phyloP scores from a whole-genome alignment of 37 sponge, comb jelly and placozoan species.

The Geodia barretti region DNA sequence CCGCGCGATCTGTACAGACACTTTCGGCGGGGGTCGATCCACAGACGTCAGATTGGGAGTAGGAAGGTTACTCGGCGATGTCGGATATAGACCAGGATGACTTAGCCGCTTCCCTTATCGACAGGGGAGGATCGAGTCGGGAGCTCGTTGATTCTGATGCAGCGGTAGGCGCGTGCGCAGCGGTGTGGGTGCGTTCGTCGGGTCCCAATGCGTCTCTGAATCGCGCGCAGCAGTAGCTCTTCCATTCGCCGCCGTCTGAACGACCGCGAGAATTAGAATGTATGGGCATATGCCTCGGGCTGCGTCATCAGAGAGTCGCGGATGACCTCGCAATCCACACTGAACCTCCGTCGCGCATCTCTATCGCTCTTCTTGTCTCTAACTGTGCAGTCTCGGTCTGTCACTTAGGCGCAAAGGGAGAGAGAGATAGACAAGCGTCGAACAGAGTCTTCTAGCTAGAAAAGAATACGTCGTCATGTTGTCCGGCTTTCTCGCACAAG shows the following conservation, averaged over 20 bases:
- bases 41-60: conserved; percentile 78
- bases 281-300: conserved; percentile 24
- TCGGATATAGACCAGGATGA: conserved; percentile 61
- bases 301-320: conserved; percentile 38
- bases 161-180: conserved; percentile 86
- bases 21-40: conserved; percentile 91
- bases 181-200: conserved; percentile 71
- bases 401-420: neutral
- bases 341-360: conserved; percentile 72
- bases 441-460: too few relatives aligned
- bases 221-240: conserved; percentile 60
- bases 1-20: conserved; percentile 90
- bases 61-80: conserved; percentile 56
- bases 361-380: too few relatives aligned
- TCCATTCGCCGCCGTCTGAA: conserved; percentile 64
- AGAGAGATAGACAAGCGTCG: too few relatives aligned
- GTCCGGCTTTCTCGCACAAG: too few relatives aligned
- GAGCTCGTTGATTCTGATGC: conserved; percentile 82
- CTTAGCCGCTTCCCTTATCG: conserved; percentile 63
- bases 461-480: too few relatives aligned
- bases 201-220: conserved; percentile 85
- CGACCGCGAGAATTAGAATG: conserved; percentile 60
- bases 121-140: conserved; percentile 68
- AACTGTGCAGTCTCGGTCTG: too few relatives aligned
- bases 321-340: conserved; percentile 73